Evolutionary conservation across 2,797 vertebrate species (phyloP).

Genomic region (Staurois parvus): DNA sequence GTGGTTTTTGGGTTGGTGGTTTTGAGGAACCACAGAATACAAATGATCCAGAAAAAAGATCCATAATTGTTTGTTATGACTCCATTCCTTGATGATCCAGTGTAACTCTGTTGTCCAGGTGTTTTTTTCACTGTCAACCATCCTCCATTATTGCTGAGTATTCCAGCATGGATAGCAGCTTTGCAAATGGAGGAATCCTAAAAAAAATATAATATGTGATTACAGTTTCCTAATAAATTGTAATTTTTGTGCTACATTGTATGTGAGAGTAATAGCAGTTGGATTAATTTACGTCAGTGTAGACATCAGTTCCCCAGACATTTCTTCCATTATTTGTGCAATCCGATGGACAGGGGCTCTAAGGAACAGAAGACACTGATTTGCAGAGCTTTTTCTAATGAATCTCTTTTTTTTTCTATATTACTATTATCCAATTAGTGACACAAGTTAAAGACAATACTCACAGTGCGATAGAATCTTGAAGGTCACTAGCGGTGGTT

Average conservation of each 20-base stretch:
- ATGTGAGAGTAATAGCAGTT: not conserved
- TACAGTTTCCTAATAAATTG: not conserved
- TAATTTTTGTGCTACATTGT: not conserved
- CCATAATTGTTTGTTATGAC: constrained; percentile 6
- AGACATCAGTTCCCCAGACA: constrained; percentile 35
- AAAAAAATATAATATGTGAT: not conserved
- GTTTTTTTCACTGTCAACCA: not conserved
- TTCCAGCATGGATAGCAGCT: constrained; percentile 36
- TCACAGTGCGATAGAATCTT: not conserved
- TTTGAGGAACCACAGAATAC: not conserved
- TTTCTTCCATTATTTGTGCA: not conserved
- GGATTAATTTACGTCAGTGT: not conserved
- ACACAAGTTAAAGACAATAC: not conserved
- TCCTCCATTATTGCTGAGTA: not conserved
- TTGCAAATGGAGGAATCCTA: constrained; percentile 20
- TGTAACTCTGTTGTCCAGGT: not conserved
- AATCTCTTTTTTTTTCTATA: not conserved
- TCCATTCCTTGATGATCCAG: constrained; percentile 11
- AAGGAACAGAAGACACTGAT: not conserved
- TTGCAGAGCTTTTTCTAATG: not conserved
- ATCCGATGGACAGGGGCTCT: constrained; percentile 7
- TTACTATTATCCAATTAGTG: not conserved
- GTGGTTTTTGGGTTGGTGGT: not conserved
- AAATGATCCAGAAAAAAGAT: not conserved
- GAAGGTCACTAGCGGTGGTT: not conserved